Conservation (phyloP, 2,113 vertebrate genomes). For the Austrofundulus limnaeus region DNA sequence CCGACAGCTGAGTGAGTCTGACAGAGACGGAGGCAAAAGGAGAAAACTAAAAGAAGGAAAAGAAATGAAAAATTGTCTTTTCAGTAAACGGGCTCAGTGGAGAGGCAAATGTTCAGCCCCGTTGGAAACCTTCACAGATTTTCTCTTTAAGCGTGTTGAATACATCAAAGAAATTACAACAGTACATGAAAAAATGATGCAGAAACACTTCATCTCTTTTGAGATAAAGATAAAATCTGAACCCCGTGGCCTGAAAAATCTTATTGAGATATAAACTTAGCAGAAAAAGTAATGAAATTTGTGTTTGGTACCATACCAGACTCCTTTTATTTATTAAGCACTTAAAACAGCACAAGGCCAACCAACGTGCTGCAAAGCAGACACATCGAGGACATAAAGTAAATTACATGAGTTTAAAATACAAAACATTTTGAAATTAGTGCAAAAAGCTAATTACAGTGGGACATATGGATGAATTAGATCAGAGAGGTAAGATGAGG, state of each 20-base stretch:
- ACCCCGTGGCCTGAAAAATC: not conserved
- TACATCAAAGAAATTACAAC: not conserved
- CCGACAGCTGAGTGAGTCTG: constrained; percentile 36
- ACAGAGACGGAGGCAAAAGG: constrained; percentile 22
- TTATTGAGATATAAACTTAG: too few relatives aligned
- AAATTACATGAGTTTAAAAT: too few relatives aligned
- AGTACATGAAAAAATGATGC: not conserved
- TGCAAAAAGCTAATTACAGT: too few relatives aligned
- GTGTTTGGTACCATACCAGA: too few relatives aligned
- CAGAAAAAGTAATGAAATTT: too few relatives aligned
- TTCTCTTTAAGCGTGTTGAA: not conserved
- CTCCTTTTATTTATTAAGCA: too few relatives aligned
- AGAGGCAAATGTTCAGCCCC: not conserved
- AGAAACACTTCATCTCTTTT: not conserved
- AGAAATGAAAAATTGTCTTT: constrained; percentile 22
- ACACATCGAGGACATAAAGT: too few relatives aligned
- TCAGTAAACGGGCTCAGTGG: constrained; percentile 8
- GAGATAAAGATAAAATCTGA: not conserved
- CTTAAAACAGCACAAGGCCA: too few relatives aligned
- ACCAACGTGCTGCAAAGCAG: too few relatives aligned
- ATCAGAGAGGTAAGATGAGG: too few relatives aligned
- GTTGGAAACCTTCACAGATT: not conserved
- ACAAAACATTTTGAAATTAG: too few relatives aligned
- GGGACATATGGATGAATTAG: too few relatives aligned
- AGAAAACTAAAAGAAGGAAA: constrained; percentile 36